Evolutionary conservation across 2,888 invertebrate species (phyloP).

Genomic region (Phasia obesa): DNA sequence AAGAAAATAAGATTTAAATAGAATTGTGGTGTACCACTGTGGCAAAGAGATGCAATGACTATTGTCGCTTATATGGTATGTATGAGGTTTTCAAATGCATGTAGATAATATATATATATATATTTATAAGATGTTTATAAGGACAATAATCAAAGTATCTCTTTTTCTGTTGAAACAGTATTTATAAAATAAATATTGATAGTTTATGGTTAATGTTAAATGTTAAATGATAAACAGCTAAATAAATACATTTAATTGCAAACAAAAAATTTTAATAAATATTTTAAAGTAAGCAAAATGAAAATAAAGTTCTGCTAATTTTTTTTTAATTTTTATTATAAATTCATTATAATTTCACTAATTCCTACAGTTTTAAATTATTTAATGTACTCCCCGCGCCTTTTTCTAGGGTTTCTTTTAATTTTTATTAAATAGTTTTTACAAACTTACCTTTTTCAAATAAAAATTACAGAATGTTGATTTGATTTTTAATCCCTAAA

Average conservation of each 20-base stretch:
- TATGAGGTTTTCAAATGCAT: neutral
- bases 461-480: neutral
- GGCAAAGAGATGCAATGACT: slow-evolving; percentile 45
- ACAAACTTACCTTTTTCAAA: slow-evolving; percentile 42
- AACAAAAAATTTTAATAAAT: slow-evolving; percentile 4
- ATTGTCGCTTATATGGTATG: slow-evolving; percentile 8
- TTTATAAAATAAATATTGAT: slow-evolving; percentile 8
- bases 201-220: slow-evolving; percentile 32
- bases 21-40: slow-evolving; percentile 26
- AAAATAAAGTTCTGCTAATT: neutral
- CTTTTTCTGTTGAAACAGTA: slow-evolving; percentile 19
- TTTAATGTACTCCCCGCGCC: slow-evolving; percentile 67
- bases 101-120: too few relatives aligned
- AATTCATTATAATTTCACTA: slow-evolving; percentile 28
- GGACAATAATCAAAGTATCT: slow-evolving; percentile 46
- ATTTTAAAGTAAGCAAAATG: neutral
- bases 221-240: slow-evolving; percentile 37
- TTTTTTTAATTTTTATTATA: slow-evolving; percentile 4
- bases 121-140: neutral
- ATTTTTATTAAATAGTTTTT: neutral
- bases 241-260: slow-evolving; percentile 19
- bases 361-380: slow-evolving; percentile 46
- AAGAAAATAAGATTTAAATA: neutral
- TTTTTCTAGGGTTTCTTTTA: slow-evolving; percentile 35
- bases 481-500: slow-evolving; percentile 5